Conservation (phyloP, 2,797 vertebrate genomes). For the Loris lydekkerianus region DNA sequence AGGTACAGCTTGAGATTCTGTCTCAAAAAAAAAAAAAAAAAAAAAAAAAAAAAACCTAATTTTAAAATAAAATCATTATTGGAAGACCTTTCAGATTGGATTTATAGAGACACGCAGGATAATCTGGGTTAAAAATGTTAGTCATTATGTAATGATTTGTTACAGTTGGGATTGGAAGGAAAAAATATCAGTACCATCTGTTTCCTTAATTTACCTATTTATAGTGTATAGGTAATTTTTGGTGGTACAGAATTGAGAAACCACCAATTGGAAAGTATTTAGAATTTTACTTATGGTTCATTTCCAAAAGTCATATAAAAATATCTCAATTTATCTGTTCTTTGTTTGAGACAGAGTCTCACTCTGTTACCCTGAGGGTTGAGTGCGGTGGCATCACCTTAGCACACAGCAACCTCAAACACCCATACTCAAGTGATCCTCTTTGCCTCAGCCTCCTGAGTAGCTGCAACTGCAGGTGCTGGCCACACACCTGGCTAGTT, state of each 20-base stretch:
- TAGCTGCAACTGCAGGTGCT: no score
- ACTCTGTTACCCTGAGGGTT: no score
- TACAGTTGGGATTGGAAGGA: neutral
- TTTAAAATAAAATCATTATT: neutral
- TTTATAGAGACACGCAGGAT: neutral
- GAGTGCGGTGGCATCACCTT: no score
- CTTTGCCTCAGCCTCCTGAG: no score
- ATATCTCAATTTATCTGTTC: neutral
- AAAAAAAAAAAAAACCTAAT: neutral
- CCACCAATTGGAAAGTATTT: neutral
- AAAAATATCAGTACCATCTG: neutral
- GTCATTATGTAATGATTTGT: constrained; percentile 10
- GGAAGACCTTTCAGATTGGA: neutral
- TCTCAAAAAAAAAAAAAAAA: neutral
- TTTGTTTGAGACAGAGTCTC: no score
- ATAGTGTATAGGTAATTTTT: constrained; percentile 29
- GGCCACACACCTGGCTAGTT: no score
- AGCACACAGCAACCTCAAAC: no score
- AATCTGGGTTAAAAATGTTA: constrained; percentile 18
- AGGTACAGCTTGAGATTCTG: no score
- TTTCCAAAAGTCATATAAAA: constrained; percentile 43
- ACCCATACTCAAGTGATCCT: no score
- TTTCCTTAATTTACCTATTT: constrained; percentile 45
- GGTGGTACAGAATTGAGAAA: neutral
- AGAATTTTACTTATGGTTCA: constrained; percentile 9